Percentiles rank a stretch among this genome's conserved stretches.
These are phyloP conservation scores for Pterocles gutturalis DNA, from an alignment of 2,113 vertebrate genomes.

Conservation along the genomic window DNA sequence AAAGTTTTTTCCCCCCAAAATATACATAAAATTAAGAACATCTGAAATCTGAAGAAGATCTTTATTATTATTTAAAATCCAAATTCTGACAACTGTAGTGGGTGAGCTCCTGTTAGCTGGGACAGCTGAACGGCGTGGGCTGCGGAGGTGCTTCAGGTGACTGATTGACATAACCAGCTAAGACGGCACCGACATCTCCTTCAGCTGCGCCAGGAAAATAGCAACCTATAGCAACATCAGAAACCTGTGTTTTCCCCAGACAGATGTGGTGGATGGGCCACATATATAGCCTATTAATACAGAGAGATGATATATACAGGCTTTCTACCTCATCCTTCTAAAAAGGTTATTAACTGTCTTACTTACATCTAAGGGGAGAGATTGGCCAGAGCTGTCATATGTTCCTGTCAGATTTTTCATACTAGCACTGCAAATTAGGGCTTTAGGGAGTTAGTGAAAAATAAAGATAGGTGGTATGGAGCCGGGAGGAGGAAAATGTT, in stretches of 20 bases:
- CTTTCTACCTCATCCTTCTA: conserved; percentile 45
- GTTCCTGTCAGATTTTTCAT: conserved; percentile 61
- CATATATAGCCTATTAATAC: conserved; percentile 48
- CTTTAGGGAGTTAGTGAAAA: conserved; percentile 38
- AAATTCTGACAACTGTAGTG: neutral
- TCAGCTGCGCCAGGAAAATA: neutral
- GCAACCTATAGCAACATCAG: neutral
- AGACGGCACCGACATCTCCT: neutral
- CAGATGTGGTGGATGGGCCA: neutral
- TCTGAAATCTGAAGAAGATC: neutral
- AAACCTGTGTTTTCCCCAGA: conserved; percentile 14
- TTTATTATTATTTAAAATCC: neutral
- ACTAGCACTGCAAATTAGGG: conserved; percentile 51
- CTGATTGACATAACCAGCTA: neutral
- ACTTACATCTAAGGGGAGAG: conserved; percentile 39
- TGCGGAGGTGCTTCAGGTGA: neutral
- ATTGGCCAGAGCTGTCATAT: conserved; percentile 53
- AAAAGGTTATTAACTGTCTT: conserved; percentile 54
- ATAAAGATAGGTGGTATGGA: conserved; percentile 12
- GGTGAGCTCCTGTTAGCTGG: neutral
- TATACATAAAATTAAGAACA: neutral
- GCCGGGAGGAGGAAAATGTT: neutral
- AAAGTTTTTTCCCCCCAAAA: neutral
- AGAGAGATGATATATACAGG: conserved; percentile 14
- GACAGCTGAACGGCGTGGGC: neutral